Evolutionary conservation across 2,888 invertebrate genomes (phyloP), one percentile per base, ranked within the genome.

Genomic region (Prenolepis imparis): DNA sequence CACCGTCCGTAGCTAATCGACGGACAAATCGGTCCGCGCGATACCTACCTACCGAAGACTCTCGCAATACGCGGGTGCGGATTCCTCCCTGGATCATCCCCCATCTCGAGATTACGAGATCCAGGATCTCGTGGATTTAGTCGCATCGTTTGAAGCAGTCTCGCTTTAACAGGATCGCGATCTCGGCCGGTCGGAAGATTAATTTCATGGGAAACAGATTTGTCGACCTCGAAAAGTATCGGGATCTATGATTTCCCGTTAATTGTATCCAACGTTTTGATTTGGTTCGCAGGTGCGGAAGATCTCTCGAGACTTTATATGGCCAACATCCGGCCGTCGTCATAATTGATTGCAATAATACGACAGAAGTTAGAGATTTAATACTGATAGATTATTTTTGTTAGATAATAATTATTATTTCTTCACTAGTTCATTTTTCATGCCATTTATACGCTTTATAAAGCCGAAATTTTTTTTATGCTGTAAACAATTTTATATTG

Each of bases 131-230:
- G 73, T 11, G 84, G 68, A 84, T 84, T 52, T 83, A 67, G 77
- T 64, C 86, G 84, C 86, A 81, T 36, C 90, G 87, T 90, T 89
- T 86, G 88, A 90, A 86, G 83, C 87, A 86, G 90, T 92, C 80
- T 90, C 91, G 86, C 85, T n/a, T 91, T 92, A 93, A 93, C 91
- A 90, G 92, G 93, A 92, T 92, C 88, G 77, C 32, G 83, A 75
- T 86, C 83, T 84, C 83, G 81, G 12, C 32, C 59, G 82, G 84
- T 18, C 90, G 91, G 92, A 91, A 90, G 91, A 83, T 75, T 80
- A 82, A 92, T 93, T 93, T 93, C 92, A 92, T 93, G 93, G 92
- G 93, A 93, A 93, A 93, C 87, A 83, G 80, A 77, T 87, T 82
- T 82, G 59, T 12, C 78, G 78, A 59, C 9, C 59, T 44, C 36